A percentile compares a stretch with the other conserved stretches of the same genome.
Conservation (phyloP, 2,113 vertebrate species). For the Isichthys henryi region DNA sequence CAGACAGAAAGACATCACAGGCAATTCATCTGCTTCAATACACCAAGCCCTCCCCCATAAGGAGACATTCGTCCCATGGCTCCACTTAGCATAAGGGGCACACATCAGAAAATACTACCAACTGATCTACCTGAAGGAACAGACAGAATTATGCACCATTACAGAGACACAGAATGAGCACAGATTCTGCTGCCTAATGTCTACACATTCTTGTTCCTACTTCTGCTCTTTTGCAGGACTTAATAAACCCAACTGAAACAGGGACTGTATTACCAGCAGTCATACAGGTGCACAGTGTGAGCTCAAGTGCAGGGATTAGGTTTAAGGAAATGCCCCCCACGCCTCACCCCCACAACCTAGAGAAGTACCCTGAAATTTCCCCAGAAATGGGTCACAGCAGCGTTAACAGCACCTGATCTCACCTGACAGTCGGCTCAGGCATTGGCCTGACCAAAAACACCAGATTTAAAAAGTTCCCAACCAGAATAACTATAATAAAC, state of each 20-base stretch:
- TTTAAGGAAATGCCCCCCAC: constrained; percentile 61
- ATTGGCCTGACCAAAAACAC: neutral
- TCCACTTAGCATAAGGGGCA: neutral
- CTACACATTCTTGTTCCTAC: neutral
- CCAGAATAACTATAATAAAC: neutral
- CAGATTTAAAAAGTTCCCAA: neutral
- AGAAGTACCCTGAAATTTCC: no score
- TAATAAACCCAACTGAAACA: neutral
- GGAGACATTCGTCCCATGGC: neutral
- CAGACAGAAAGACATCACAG: neutral
- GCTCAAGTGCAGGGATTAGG: no score
- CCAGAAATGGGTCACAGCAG: neutral
- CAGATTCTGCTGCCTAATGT: neutral
- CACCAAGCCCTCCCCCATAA: neutral
- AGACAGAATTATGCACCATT: neutral
- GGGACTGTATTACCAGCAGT: neutral
- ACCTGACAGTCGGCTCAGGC: neutral
- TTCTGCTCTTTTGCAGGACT: neutral
- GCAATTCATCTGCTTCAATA: neutral
- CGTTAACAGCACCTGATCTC: neutral
- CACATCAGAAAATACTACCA: neutral
- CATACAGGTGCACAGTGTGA: no score
- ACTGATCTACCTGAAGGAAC: neutral
- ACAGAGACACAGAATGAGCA: neutral
- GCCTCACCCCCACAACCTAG: neutral